Conservation (phyloP, 2,797 vertebrate species). For the Furcifer pardalis region DNA sequence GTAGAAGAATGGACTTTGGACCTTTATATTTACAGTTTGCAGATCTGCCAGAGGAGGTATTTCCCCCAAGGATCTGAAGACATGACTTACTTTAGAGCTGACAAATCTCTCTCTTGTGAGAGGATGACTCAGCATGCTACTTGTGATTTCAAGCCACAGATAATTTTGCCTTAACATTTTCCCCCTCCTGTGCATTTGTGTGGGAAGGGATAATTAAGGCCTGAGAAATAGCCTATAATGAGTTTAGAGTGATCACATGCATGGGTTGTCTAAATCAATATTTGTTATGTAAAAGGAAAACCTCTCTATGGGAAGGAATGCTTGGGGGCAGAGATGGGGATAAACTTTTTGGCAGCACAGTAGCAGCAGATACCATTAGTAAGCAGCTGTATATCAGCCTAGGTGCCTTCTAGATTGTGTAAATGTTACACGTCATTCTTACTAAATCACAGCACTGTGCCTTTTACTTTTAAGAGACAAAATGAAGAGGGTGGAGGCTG, state of each 20-base stretch:
- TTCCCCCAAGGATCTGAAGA: slow-evolving; percentile 10
- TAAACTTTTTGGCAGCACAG: slow-evolving; percentile 35
- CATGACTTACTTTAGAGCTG: not conserved
- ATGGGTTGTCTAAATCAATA: slow-evolving; percentile 44
- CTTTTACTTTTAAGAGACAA: slow-evolving; percentile 46
- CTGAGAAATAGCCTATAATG: slow-evolving; percentile 52
- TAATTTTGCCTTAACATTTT: slow-evolving; percentile 46
- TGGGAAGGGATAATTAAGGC: slow-evolving; percentile 48
- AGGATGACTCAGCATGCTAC: slow-evolving; percentile 24
- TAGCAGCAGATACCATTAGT: slow-evolving; percentile 29
- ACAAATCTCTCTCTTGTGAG: not conserved
- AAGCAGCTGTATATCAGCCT: slow-evolving; percentile 20
- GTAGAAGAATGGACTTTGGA: slow-evolving; percentile 3
- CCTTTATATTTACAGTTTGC: slow-evolving; percentile 23
- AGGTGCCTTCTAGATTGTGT: slow-evolving; percentile 25
- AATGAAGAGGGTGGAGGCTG: slow-evolving; percentile 27
- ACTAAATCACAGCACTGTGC: slow-evolving; percentile 40
- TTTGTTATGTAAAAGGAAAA: slow-evolving; percentile 50
- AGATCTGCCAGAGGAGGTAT: not conserved
- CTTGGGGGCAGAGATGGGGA: not conserved
- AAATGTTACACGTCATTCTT: slow-evolving; percentile 39
- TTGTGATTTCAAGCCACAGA: slow-evolving; percentile 8
- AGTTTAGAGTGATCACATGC: slow-evolving; percentile 48
- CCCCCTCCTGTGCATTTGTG: slow-evolving; percentile 36
- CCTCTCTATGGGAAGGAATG: slow-evolving; percentile 21